Conservation (phyloP, 2,797 vertebrate species). For the Gymnopithys bicolor region DNA sequence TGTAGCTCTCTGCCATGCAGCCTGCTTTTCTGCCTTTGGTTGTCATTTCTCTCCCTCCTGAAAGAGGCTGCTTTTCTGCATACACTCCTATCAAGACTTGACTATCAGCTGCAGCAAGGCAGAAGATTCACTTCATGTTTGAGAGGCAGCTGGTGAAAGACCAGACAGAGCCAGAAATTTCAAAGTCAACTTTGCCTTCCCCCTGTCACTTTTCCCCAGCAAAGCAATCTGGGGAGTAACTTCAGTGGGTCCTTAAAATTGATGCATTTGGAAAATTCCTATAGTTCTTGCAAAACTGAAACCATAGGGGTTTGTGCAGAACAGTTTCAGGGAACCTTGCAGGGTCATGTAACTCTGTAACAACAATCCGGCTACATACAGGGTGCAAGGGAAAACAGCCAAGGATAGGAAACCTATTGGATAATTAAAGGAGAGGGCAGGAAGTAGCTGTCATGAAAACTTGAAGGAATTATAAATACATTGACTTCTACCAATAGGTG, state of each 20-base stretch:
- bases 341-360: neutral
- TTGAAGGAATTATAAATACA: neutral
- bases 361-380: neutral
- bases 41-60: neutral
- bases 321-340: neutral
- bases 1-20: neutral
- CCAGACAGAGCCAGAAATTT: neutral
- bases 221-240: neutral
- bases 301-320: neutral
- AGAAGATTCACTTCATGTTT: neutral
- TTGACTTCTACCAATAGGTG: neutral
- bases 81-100: neutral
- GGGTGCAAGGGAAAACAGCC: neutral
- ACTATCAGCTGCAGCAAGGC: neutral
- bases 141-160: neutral
- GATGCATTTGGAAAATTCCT: neutral
- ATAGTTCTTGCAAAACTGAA: neutral
- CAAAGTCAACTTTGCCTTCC: neutral
- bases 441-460: neutral
- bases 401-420: neutral
- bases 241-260: neutral
- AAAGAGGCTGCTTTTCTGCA: neutral
- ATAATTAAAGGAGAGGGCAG: neutral
- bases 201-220: neutral
- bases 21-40: neutral